Evolutionary conservation across 2,888 invertebrate genomes (phyloP), one percentile per base, ranked within the genome.

Genomic region (Andrena bicolor): DNA sequence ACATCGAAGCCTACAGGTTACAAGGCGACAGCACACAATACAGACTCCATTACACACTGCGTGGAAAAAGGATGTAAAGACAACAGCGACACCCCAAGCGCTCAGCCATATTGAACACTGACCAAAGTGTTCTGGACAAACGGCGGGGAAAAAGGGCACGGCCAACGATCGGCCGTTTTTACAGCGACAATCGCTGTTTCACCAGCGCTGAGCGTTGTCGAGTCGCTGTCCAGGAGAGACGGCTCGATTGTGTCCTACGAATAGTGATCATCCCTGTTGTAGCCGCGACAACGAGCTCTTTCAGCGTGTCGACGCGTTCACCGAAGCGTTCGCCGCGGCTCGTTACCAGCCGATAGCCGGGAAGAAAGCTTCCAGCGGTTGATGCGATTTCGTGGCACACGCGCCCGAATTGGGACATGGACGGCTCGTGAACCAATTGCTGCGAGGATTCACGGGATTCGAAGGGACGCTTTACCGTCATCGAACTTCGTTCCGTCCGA

Each of bases 231-330:
- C 32, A 26, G 30, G 32, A 13, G 1, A 32, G 30, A 49, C 41
- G 41, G 28, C 41, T 76, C 64, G 30, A 65, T 53, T 65, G 35
- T 35, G 70, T n/a, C 5, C 28, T 53, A 41, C 71, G 65, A 80
- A 80, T 61, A 77, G 66, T 56, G 61, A 77, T 66, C 53, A 71
- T 71, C 48, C 71, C 60, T 23, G 76, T 71, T 80, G 71, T 61
- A 28, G 7, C 26, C 23, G 28, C 30, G 41, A 20, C 60, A 20
- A 65, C 76, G 20, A 65, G 8, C 60, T 48, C 35, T 48, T 76
- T 58, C 68, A 53, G 23, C 53, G 20, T n/a, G 51, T 13, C 2
- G 26, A 6, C 32, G 51, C 13, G 20, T 6, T 56, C 32, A 51
- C 51, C 41, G 16, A 2, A 66, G 23, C 64, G 48, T 26, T 49